Evolutionary conservation across 2,888 invertebrate species (phyloP), one percentile per base, ranked within the genome.

Genomic region (Oithona nana): DNA sequence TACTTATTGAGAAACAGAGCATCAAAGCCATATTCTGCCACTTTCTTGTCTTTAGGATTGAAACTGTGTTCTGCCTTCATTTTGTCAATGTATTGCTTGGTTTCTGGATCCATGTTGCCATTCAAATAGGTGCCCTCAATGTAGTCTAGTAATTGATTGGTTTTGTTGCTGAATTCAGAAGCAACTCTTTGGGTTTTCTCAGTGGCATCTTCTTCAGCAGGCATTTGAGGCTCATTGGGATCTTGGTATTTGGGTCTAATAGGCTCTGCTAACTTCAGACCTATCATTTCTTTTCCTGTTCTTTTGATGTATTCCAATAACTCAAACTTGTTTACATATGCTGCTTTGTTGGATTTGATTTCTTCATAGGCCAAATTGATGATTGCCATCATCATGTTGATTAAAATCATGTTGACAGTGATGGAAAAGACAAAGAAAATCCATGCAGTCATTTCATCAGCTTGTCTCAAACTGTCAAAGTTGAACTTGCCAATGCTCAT

Each of bases 401-500:
- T 62, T 16, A 62, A 28, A 26, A 62, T 54, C 62, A 62, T 62
- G 31, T 62, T 62, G 58, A 62, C 54, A 16, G 31, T 50, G 29
- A 57, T 56, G 24, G 62, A 62, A 24, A 62, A 62, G 31, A 54
- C 56, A 48, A 62, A 62, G 62, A 62, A 62, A 39, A 62, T 62
- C 62, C 62, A 62, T 8, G 62, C 62, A 6, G 62, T 56, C 30
- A 62, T n/a, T 30, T 54, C 30, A 39, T 55, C 52, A 22, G 62
- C 62, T 20, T 55, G 24, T 48, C 54, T 54, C 20, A 62, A 28
- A 2, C 24, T 31, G 1, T 31, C 28, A 56, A 62, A 62, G 28
- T 62, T 62, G 28, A 62, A 62, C 39, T 62, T 62, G 16, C 62
- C 62, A 39, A 62, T 62, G 31, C 54, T 55, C 62, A 62, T 62